A percentile compares a stretch with the other conserved stretches of the same genome.
phyloP scores from a whole-genome alignment of 2,888 invertebrate genomes.

The Falcaria lacertinaria region DNA sequence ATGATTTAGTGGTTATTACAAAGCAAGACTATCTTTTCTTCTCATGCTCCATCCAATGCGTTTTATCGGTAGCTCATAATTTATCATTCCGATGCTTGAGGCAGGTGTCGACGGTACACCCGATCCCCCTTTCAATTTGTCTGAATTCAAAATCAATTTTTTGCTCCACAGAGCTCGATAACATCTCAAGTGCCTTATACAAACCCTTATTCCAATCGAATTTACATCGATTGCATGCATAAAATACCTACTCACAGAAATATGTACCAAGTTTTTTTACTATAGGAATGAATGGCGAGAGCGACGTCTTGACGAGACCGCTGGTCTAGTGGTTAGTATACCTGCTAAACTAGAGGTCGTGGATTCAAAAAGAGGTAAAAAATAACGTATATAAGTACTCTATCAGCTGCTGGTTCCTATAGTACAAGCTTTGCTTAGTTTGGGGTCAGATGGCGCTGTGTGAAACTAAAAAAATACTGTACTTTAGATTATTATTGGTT shows the following conservation, averaged over 20 bases:
- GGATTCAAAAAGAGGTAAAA: too few species aligned
- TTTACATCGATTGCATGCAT: not conserved
- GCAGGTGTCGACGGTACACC: slow-evolving; percentile 2
- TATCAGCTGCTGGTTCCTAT: too few species aligned
- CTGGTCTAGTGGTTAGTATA: too few species aligned
- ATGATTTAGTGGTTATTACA: too few species aligned
- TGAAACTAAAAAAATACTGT: too few species aligned
- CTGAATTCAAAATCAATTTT: slow-evolving; percentile 3
- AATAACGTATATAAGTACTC: too few species aligned
- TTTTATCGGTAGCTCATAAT: slow-evolving; percentile 1
- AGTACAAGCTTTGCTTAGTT: too few species aligned
- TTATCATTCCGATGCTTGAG: not conserved
- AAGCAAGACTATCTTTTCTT: not conserved
- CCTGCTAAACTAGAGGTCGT: too few species aligned
- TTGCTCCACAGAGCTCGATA: slow-evolving; percentile 2
- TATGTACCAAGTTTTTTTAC: not conserved
- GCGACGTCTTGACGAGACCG: too few species aligned
- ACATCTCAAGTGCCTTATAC: slow-evolving; percentile 3
- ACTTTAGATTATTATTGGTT: too few species aligned
- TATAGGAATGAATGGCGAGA: too few species aligned
- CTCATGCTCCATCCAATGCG: not conserved
- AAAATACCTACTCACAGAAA: not conserved
- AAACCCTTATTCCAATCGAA: slow-evolving; percentile 4
- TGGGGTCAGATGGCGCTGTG: too few species aligned
- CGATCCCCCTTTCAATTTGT: slow-evolving; percentile 2